Percentiles rank a stretch among this genome's conserved stretches.
Evolutionary conservation across 2,797 vertebrate genomes (phyloP).

Genomic region (Diplodus sargus): DNA sequence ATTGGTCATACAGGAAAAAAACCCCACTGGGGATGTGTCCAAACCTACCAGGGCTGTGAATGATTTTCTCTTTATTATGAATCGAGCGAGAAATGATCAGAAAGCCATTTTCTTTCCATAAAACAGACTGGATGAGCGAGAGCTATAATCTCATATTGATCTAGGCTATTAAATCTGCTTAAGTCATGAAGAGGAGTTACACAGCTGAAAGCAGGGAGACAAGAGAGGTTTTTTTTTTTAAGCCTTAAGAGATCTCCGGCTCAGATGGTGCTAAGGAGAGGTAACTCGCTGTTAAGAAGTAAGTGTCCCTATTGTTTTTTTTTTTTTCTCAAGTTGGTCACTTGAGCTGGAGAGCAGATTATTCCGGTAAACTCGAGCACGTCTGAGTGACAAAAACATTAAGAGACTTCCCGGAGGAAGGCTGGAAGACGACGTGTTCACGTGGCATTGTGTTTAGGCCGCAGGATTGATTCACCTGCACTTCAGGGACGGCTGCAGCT

Average conservation of each 20-base stretch:
- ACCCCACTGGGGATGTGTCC: conserved; percentile 17
- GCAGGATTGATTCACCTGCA: conserved; percentile 74
- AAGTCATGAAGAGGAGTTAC: conserved; percentile 44
- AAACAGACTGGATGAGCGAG: conserved; percentile 43
- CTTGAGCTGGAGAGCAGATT: conserved; percentile 55
- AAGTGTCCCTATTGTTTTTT: conserved; percentile 45
- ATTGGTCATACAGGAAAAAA: conserved; percentile 46
- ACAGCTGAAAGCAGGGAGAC: conserved; percentile 13
- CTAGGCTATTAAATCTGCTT: conserved; percentile 53
- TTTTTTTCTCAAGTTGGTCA: conserved; percentile 43
- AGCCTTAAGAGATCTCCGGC: conserved; percentile 38
- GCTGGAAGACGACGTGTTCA: conserved; percentile 64
- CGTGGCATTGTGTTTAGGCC: conserved; percentile 62
- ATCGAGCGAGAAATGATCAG: conserved; percentile 39
- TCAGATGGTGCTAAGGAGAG: conserved; percentile 21
- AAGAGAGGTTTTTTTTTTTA: conserved; percentile 35
- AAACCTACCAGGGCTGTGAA: conserved; percentile 31
- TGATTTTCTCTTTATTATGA: conserved; percentile 36
- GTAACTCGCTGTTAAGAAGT: conserved; percentile 20
- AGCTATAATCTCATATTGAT: conserved; percentile 61
- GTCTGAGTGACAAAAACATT: conserved; percentile 71
- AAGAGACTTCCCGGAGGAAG: conserved; percentile 65
- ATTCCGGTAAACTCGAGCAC: conserved; percentile 62
- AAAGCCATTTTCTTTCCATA: conserved; percentile 37
- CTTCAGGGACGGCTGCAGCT: conserved; percentile 63